Percentiles rank a stretch among this genome's conserved stretches.
phyloP scores from a whole-genome alignment of 2,113 vertebrate genomes.

The Sarotherodon lohbergeri region DNA sequence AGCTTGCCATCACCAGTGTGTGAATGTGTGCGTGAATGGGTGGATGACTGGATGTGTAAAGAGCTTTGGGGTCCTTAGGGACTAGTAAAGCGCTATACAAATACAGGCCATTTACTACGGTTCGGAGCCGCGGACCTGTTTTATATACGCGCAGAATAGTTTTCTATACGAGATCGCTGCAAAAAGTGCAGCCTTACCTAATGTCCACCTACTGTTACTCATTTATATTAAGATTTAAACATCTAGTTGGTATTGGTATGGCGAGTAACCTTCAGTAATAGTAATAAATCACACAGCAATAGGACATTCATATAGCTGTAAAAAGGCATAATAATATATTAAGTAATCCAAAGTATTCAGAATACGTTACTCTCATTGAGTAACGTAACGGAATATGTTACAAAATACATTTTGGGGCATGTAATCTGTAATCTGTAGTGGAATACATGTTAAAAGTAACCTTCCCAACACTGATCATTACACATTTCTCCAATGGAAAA shows the following conservation, averaged over 20 bases:
- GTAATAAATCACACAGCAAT: not conserved
- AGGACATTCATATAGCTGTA: not conserved
- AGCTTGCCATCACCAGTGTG: no score
- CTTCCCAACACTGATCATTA: not conserved
- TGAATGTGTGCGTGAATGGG: no score
- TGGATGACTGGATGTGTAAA: no score
- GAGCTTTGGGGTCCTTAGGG: no score
- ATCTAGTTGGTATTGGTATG: accelerated
- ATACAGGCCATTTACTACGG: accelerated
- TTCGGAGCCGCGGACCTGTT: accelerated
- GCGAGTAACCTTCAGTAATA: not conserved
- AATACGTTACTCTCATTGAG: not conserved
- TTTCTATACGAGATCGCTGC: accelerated
- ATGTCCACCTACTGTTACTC: no score
- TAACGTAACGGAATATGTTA: accelerated
- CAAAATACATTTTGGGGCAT: not conserved
- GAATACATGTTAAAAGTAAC: not conserved
- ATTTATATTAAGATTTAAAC: no score
- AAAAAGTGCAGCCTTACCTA: no score
- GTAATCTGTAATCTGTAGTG: not conserved
- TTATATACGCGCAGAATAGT: accelerated
- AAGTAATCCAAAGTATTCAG: not conserved
- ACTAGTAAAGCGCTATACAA: no score
- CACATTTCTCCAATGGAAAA: not conserved
- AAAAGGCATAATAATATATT: accelerated